Percentiles rank a stretch among this genome's conserved stretches.
Conservation (phyloP, 2,888 invertebrate genomes). For the Lasioglossum pauxillum region DNA sequence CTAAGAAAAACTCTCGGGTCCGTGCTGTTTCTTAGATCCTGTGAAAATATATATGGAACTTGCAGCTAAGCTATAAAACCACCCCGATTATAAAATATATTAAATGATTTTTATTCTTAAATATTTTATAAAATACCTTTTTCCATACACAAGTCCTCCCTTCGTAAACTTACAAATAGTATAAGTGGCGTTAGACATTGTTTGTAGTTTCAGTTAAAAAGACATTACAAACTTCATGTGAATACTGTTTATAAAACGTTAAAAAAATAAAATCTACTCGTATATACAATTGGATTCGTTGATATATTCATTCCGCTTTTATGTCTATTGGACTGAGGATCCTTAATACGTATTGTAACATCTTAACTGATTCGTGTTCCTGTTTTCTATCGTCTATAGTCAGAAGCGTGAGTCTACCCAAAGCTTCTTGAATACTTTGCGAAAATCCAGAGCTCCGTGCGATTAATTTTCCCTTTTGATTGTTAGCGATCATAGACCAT, state of each 20-base stretch:
- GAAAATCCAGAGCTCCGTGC: constrained; percentile 85
- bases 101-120: constrained; percentile 26
- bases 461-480: constrained; percentile 88
- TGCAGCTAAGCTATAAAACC: not conserved
- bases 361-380: constrained; percentile 77
- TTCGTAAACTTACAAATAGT: not conserved
- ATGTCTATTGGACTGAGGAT: constrained; percentile 75
- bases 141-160: constrained; percentile 1
- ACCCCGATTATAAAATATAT: not conserved
- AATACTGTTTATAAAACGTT: constrained; percentile 12
- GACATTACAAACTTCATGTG: constrained; percentile 26
- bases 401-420: constrained; percentile 83
- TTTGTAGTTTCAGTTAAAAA: constrained; percentile 10
- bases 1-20: no score
- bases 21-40: no score
- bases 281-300: constrained; percentile 49
- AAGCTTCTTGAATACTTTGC: constrained; percentile 84
- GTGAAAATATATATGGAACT: not conserved
- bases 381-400: constrained; percentile 74
- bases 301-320: constrained; percentile 51
- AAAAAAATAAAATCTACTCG: constrained; percentile 32
- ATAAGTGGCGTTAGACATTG: not conserved
- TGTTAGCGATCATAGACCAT: constrained; percentile 89
- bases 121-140: constrained; percentile 23
- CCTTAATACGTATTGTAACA: constrained; percentile 79